A percentile compares a stretch with the other conserved stretches of the same genome.
Conservation (phyloP, 1,140 invertebrate species). For the Cyclargus thomasi region DNA sequence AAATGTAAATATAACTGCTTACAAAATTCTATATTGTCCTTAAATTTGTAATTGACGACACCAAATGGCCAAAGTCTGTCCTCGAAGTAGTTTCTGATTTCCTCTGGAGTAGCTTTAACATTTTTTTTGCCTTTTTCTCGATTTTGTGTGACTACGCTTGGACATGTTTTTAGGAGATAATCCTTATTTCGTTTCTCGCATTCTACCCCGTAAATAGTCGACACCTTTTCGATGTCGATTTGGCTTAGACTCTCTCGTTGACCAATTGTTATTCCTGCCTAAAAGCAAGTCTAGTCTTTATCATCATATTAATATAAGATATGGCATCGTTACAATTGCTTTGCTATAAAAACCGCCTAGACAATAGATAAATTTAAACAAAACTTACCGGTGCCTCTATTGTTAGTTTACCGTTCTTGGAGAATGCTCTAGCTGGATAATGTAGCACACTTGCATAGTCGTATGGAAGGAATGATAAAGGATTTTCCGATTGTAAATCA, state of each 20-base stretch:
- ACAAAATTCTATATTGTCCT: conserved; percentile 54
- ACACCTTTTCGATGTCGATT: conserved; percentile 53
- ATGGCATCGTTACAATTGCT: no score
- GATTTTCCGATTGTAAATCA: conserved; percentile 75
- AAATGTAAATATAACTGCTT: conserved; percentile 29
- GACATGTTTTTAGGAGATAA: conserved; percentile 58
- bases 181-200: conserved; percentile 52
- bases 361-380: neutral
- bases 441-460: conserved; percentile 90
- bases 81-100: conserved; percentile 51
- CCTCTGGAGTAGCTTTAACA: conserved; percentile 22
- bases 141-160: conserved; percentile 38
- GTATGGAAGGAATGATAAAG: conserved; percentile 79
- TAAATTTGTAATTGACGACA: conserved; percentile 50
- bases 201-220: conserved; percentile 43
- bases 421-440: conserved; percentile 86
- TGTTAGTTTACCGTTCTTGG: conserved; percentile 82
- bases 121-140: neutral
- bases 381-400: conserved; percentile 78
- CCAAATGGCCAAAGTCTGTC: conserved; percentile 57
- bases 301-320: no score
- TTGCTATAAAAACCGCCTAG: no score
- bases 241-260: conserved; percentile 57
- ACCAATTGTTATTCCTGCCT: conserved; percentile 48
- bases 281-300: no score